Evolutionary conservation across 2,797 vertebrate species (phyloP).

Genomic region (Crypturellus tataupa): DNA sequence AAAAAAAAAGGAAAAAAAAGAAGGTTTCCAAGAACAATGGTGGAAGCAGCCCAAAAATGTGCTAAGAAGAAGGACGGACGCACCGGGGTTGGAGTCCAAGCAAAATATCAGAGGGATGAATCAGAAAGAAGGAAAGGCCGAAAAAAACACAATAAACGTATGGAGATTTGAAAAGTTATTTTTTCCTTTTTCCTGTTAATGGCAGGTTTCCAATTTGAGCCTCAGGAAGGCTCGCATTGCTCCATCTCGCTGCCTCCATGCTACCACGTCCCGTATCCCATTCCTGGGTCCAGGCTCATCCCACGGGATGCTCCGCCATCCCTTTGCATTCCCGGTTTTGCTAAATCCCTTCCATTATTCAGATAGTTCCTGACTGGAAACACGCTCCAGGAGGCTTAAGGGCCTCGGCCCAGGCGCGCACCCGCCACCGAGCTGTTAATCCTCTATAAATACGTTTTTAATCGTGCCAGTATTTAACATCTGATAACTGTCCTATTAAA

Average conservation of each 20-base stretch:
- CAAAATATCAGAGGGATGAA: constrained; percentile 84
- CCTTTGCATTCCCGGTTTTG: not conserved
- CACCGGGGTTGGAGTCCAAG: constrained; percentile 77
- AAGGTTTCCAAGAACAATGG: constrained; percentile 81
- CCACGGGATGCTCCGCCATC: not conserved
- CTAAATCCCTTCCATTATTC: too few relatives aligned
- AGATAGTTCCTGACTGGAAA: constrained; percentile 71
- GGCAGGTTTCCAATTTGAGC: constrained; percentile 74
- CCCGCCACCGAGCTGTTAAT: constrained; percentile 74
- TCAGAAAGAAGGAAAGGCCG: constrained; percentile 73
- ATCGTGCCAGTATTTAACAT: constrained; percentile 69
- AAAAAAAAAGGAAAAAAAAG: constrained; percentile 56
- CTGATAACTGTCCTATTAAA: constrained; percentile 60
- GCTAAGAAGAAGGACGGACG: constrained; percentile 76
- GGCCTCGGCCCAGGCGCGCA: constrained; percentile 45
- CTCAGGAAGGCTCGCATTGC: too few relatives aligned
- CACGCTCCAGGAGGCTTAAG: constrained; percentile 43
- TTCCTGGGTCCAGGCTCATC: not conserved
- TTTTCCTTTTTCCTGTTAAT: constrained; percentile 73
- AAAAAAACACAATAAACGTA: constrained; percentile 46
- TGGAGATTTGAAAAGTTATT: constrained; percentile 72
- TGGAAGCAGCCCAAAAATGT: constrained; percentile 83
- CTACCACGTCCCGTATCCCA: too few relatives aligned
- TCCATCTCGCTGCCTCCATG: too few relatives aligned
- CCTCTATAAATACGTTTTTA: constrained; percentile 73